Percentiles rank a stretch among this genome's conserved stretches.
These are phyloP conservation scores for Origma solitaria DNA, from an alignment of 2,113 vertebrate species.

Conservation along the genomic window DNA sequence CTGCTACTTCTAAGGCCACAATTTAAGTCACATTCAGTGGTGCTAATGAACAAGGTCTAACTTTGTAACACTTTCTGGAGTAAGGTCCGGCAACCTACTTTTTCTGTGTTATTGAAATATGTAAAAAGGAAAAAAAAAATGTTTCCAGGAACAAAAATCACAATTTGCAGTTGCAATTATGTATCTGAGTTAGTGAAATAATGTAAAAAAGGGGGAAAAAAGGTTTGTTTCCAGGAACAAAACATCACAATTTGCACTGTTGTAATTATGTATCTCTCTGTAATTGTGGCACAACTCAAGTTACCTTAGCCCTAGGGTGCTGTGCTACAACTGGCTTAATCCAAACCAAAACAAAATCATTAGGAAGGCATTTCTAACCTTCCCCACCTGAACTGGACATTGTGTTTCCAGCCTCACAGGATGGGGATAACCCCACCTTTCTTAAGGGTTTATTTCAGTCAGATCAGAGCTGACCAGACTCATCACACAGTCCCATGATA, in stretches of 20 bases:
- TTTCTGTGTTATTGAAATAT: not conserved
- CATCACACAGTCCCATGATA: accelerated
- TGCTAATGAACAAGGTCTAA: not conserved
- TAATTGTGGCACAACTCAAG: not conserved
- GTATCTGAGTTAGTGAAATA: not conserved
- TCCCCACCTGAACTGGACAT: not conserved
- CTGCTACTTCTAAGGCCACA: not conserved
- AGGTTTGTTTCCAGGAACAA: not conserved
- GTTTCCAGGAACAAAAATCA: not conserved
- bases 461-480: not conserved
- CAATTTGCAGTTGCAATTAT: not conserved
- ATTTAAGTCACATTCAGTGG: not conserved
- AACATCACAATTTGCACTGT: not conserved
- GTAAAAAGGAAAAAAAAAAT: not conserved
- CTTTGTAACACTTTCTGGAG: not conserved
- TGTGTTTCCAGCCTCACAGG: not conserved
- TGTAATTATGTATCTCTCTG: not conserved
- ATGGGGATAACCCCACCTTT: not conserved
- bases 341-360: not conserved
- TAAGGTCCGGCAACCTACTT: not conserved
- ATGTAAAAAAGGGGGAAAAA: not conserved
- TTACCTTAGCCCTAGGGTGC: not conserved
- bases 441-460: not conserved
- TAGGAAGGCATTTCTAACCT: not conserved
- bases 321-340: not conserved